phyloP scores from a whole-genome alignment of 2,888 invertebrate species.

The Eustalomyia histrio region DNA sequence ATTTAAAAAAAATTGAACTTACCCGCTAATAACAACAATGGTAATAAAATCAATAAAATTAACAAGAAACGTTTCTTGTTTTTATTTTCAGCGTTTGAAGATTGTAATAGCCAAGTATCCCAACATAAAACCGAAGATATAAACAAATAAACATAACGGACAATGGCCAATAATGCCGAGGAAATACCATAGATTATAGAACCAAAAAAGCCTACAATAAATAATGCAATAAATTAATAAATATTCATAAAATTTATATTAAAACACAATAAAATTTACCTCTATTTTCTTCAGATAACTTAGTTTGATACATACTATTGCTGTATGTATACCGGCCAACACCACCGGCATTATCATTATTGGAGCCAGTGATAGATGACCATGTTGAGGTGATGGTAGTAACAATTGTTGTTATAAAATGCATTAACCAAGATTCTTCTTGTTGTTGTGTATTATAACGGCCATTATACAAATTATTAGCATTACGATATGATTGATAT shows the following conservation, averaged over 20 bases:
- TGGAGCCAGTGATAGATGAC: slow-evolving; percentile 64
- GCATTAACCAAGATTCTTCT: slow-evolving; percentile 72
- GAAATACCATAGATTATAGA: slow-evolving; percentile 68
- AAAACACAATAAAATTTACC: slow-evolving; percentile 61
- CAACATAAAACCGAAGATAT: slow-evolving; percentile 76
- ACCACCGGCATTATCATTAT: slow-evolving; percentile 39
- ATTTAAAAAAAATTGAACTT: slow-evolving; percentile 74
- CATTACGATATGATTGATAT: slow-evolving; percentile 68
- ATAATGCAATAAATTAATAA: slow-evolving; percentile 7
- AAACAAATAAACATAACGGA: slow-evolving; percentile 73
- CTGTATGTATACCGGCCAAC: slow-evolving; percentile 67
- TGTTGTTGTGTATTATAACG: slow-evolving; percentile 45
- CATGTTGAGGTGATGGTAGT: slow-evolving; percentile 71
- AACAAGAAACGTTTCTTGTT: slow-evolving; percentile 76
- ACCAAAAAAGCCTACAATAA: slow-evolving; percentile 70
- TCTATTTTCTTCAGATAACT: slow-evolving; percentile 68
- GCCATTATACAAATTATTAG: slow-evolving; percentile 53
- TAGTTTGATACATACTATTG: slow-evolving; percentile 67
- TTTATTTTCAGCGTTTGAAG: slow-evolving; percentile 72
- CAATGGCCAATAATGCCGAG: slow-evolving; percentile 68
- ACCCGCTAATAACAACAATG: slow-evolving; percentile 82
- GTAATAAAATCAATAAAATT: slow-evolving; percentile 80
- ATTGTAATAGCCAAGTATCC: slow-evolving; percentile 76
- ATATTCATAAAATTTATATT: neutral
- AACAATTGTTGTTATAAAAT: slow-evolving; percentile 72